Conservation (phyloP, 2,888 invertebrate species). For the Cremastinae sp. region DNA sequence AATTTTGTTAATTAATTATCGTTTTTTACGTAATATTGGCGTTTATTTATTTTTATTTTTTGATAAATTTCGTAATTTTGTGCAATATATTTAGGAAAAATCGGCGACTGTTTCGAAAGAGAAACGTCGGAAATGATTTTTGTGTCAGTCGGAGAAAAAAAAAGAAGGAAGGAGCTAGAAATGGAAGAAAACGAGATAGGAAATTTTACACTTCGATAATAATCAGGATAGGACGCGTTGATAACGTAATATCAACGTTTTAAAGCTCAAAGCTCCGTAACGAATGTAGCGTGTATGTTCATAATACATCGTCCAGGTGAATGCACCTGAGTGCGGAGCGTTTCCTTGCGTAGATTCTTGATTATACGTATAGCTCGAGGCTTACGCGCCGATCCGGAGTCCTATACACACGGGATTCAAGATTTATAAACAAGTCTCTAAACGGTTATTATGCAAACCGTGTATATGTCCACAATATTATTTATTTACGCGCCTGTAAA, state of each 20-base stretch:
- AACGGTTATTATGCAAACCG: too few relatives aligned
- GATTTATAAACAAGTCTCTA: too few relatives aligned
- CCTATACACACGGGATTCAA: too few relatives aligned
- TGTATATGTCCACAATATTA: too few relatives aligned
- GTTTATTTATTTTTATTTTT: too few relatives aligned
- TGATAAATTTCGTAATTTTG: too few relatives aligned
- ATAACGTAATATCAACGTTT: constrained; percentile 28
- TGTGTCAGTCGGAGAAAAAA: too few relatives aligned
- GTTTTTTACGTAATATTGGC: too few relatives aligned
- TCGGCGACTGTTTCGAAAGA: constrained; percentile 1
- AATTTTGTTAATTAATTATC: too few relatives aligned
- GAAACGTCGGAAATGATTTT: too few relatives aligned
- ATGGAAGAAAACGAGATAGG: constrained; percentile 11
- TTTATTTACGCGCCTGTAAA: too few relatives aligned
- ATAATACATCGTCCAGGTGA: constrained; percentile 47
- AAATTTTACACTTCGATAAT: constrained; percentile 18
- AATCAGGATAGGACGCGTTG: constrained; percentile 32
- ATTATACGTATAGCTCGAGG: constrained; percentile 32
- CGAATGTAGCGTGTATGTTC: constrained; percentile 19
- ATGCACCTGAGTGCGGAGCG: constrained; percentile 53
- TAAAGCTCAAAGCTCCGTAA: constrained; percentile 49
- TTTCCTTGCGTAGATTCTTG: constrained; percentile 35
- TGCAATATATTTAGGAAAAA: not conserved
- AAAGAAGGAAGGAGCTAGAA: not conserved
- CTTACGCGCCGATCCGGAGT: constrained; percentile 18